phyloP scores from a whole-genome alignment of 2,888 invertebrate species.

The Polyommatus icarus region DNA sequence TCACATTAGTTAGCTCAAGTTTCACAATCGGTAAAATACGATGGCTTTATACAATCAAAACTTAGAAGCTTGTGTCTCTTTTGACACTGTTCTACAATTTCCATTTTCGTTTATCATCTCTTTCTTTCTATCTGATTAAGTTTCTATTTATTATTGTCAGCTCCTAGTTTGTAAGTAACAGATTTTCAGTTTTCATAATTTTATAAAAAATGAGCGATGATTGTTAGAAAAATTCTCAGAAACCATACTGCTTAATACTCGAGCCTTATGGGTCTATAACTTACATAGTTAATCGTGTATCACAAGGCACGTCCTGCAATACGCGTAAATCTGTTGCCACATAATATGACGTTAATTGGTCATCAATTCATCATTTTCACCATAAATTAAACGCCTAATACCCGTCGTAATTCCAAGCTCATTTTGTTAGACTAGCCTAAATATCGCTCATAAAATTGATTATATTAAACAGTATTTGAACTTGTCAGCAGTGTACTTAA shows the following conservation, averaged over 20 bases:
- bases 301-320: background rate
- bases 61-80: background rate
- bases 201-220: background rate
- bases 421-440: constrained; percentile 8
- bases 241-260: background rate
- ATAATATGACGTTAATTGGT: constrained; percentile 17
- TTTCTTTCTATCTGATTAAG: no score
- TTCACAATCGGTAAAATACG: background rate
- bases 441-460: background rate
- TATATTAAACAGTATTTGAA: background rate
- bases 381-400: constrained; percentile 13
- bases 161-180: no score
- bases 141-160: no score
- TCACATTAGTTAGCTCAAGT: background rate
- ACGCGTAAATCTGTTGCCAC: constrained; percentile 17
- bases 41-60: background rate
- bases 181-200: background rate
- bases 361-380: constrained; percentile 13
- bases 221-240: background rate
- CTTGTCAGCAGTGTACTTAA: background rate
- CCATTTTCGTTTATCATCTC: background rate
- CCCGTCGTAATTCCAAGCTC: constrained; percentile 4
- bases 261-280: background rate
- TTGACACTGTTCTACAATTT: background rate
- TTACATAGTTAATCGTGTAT: constrained; percentile 1